Base-by-base conservation (phyloP, 2,113 vertebrate species). In the Podarcis muralis region DNA sequence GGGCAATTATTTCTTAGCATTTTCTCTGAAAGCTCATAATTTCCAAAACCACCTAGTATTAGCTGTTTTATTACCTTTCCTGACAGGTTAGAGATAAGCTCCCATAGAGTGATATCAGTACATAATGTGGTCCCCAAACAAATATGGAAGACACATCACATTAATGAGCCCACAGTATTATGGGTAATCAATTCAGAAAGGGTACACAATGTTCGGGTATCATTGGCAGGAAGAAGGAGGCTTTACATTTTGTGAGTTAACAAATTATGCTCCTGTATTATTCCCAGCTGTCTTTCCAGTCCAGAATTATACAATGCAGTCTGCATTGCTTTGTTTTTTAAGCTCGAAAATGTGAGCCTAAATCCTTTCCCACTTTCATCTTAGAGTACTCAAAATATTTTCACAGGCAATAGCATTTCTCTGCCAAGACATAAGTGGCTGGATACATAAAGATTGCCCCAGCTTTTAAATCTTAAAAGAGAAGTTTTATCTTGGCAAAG, bases 11-110 rank as follows among this genome's bases (percentile, higher is more conserved):
- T 95, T 87, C 87, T 93, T 88, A 93, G 85, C 43, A 87, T 71
- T 93, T 94, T 88, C 83, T 77, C 86, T 84, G 59, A 81, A 94
- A 91, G 15, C 1, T 83, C 84, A 6, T 91, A 91, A 93, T 92
- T 93, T 87, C 72, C 85, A 30, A 30, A 93, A 90, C 27, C 30
- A 35, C 82, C 89, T 23, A 81, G 2, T 79, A 87, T 92, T 84
- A 81, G 16, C 1, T 89, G 8, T 48, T 90, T 87, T 91, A 91
- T 93, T 93, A 77, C 0, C 90, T 95, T 92, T 91, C 6, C 86
- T 94, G 86, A 93, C 32, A 93, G 25, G 1, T 90, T 80, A 66
- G 30, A 91, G 25, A 90, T 20, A 91, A 11, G 23, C 0, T 1
- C 48, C 92, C 18, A 13, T 84, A 91, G 90, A 84, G 68, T 77